These are phyloP conservation scores for Cotesia typhae DNA, from an alignment of 1,140 invertebrate species.

Conservation along the genomic window DNA sequence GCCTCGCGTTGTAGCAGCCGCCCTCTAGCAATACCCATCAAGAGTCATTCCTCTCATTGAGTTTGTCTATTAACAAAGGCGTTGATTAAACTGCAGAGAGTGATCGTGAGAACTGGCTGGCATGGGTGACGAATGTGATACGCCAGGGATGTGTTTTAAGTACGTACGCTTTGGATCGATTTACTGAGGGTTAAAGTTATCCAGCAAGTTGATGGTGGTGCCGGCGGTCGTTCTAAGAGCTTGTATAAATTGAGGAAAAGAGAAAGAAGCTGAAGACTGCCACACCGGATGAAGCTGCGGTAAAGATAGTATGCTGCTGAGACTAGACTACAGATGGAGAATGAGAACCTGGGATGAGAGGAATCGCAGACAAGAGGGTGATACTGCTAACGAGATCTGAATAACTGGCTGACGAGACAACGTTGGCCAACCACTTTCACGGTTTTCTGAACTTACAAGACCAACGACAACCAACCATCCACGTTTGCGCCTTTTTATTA, in stretches of 20 bases:
- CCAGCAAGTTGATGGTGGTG: no score
- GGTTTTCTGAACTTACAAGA: constrained; percentile 15
- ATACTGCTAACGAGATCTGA: constrained; percentile 53
- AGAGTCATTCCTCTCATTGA: constrained; percentile 55
- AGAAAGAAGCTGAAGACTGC: constrained; percentile 54
- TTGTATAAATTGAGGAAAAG: constrained; percentile 43
- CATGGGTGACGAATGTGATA: constrained; percentile 50
- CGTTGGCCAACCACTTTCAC: constrained; percentile 48
- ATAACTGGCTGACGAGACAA: constrained; percentile 45
- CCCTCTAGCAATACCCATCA: constrained; percentile 46
- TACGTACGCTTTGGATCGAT: constrained; percentile 11
- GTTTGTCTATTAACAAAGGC: constrained; percentile 62
- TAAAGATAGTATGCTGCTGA: constrained; percentile 6
- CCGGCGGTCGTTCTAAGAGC: neutral
- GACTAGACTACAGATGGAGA: constrained; percentile 11
- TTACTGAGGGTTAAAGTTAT: constrained; percentile 2
- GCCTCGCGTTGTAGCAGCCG: constrained; percentile 37
- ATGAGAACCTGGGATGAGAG: constrained; percentile 7
- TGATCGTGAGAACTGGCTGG: constrained; percentile 33
- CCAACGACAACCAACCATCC: neutral
- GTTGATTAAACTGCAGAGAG: constrained; percentile 58
- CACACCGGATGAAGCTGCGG: constrained; percentile 33
- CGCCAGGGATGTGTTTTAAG: constrained; percentile 35
- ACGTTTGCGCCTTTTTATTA: constrained; percentile 20
- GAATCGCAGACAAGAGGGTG: constrained; percentile 30